These are phyloP conservation scores for Cyrtorhinus lividipennis DNA, from an alignment of 1,140 invertebrate species.

Conservation along the genomic window DNA sequence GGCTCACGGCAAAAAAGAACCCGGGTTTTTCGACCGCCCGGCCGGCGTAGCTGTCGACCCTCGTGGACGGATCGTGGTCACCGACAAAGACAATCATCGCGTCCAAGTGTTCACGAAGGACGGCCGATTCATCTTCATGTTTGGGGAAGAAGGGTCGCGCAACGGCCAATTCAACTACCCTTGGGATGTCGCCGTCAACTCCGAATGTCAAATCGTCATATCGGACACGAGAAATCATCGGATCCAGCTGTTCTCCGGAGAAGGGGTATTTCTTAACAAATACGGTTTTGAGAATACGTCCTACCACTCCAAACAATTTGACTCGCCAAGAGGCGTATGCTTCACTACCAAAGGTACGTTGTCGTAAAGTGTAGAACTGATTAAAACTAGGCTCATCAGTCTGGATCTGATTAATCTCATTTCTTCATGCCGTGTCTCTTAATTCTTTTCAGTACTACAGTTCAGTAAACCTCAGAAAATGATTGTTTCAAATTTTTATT, in stretches of 20 bases:
- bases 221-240: conserved; percentile 88
- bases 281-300: conserved; percentile 60
- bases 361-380: too few species aligned
- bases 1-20: conserved; percentile 47
- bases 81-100: conserved; percentile 91
- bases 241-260: conserved; percentile 66
- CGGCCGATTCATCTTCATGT: conserved; percentile 65
- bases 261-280: conserved; percentile 68
- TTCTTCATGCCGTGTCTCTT: too few species aligned
- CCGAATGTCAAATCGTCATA: conserved; percentile 66
- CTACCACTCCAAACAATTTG: conserved; percentile 60
- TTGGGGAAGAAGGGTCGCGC: conserved; percentile 72
- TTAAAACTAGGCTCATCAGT: too few species aligned
- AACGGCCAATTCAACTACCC: conserved; percentile 88
- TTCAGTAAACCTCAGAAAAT: too few species aligned
- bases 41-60: conserved; percentile 70
- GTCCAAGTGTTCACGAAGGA: conserved; percentile 71
- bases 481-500: too few species aligned
- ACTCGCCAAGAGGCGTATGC: conserved; percentile 78
- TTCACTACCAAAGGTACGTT: conserved; percentile 71
- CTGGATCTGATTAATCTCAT: too few species aligned
- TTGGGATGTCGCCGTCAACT: conserved; percentile 85
- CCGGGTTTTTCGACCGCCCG: conserved; percentile 78
- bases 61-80: conserved; percentile 67
- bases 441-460: too few species aligned